Base-by-base conservation (phyloP, 2,888 invertebrate species). In the Margaritifera margaritifera region DNA sequence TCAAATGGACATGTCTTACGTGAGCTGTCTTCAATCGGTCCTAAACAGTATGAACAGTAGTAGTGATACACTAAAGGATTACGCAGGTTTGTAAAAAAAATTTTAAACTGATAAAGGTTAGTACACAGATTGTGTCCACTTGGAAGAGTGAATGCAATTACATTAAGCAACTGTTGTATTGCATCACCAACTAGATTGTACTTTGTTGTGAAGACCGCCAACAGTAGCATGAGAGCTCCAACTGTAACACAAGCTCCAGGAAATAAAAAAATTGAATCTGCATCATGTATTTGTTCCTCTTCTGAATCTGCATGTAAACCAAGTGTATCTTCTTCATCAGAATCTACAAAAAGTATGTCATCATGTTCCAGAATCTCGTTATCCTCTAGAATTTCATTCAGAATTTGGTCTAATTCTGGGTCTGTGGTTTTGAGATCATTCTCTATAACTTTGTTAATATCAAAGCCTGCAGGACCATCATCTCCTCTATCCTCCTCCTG, bases 151-250 rank as follows among this genome's bases (percentile, higher is more conserved):
- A 66, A 25, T 11, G 62, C 59, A 27, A 66, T 52, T 22, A 72
- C 57, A 11, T 24, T 62, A 15, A 72, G 22, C n/a, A 72, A 62
- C 51, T 66, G 66, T 51, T 69, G 64, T 50, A 62, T 68, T 52
- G 56, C 71, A n/a, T 71, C 68, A 8, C 70, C 69, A 42, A 52
- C 42, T 4, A 74, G 51, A 60, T 68, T 74, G 56, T 71, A 61
- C 25, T 71, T 74, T 27, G 66, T 71, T 8, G 54, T 62, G 58
- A 74, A 74, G 19, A 68, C 19, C 20, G 74, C 71, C 11, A 74
- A 20, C n/a, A 74, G 24, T 22, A 74, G 63, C 74, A 74, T 74
- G 22, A 74, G 61, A 53, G 74, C 64, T n/a, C 74, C 74, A 61
- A 71, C 55, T 24, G 64, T 68, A n/a, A 74, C 61, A 50, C 52